Evolutionary conservation across 2,797 vertebrate genomes (phyloP), one percentile per base, ranked within the genome.

Genomic region (Sebastes baramenuke): DNA sequence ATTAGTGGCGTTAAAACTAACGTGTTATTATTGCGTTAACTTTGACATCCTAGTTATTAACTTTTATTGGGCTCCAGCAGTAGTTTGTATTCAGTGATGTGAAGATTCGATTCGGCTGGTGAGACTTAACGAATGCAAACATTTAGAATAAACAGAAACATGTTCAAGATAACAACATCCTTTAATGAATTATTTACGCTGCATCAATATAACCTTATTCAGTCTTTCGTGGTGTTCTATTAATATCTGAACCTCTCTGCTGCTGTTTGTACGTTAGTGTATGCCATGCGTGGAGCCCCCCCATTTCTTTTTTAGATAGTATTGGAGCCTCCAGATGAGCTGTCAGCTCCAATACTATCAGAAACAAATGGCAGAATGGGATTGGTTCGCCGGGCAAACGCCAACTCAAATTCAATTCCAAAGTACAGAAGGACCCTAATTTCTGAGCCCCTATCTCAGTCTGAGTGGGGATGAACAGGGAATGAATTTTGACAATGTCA

Each of bases 331-430:
- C 52, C 64, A 90, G 88, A 91, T 89, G 86, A 95, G 90, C 85
- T 92, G 91, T 93, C 86, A 5, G 14, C 49, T 86, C 69, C 77
- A 92, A 91, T 93, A 71, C 81, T 74, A 82, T 88, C 81, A 87
- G 86, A 83, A 91, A 80, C 60, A 82, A 78, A 90, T 68, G 72
- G 74, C 72, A 87, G 85, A 87, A 90, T 90, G 81, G 55, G 58
- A 84, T 78, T 77, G 70, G 76, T 75, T 72, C 30, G n/a, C 72
- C 24, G 49, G 67, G 80, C 70, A 86, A 80, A 60, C 27, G 68
- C 62, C 75, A 42, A 32, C 82, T 88, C 84, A 66, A 87, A 88
- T 92, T 88, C 73, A 86, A 84, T 93, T 90, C 91, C 49, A 52
- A 52, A 52, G 67, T 32, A 81, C 68, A 79, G 75, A 84, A 49